Conservation (phyloP, 2,113 vertebrate species). For the Tychaedon coryphoeus region DNA sequence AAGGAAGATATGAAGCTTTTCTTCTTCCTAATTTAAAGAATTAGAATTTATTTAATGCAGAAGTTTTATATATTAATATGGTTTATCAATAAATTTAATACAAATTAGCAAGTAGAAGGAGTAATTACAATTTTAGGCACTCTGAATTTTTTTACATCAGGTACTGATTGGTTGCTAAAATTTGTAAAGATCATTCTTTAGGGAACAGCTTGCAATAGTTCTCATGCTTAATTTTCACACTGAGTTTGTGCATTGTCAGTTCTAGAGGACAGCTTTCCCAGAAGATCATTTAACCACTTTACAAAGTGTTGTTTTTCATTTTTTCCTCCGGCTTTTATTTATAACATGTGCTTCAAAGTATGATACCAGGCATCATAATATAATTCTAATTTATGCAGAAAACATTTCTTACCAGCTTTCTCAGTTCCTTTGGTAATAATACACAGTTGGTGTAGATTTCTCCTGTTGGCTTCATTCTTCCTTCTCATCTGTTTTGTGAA, state of each 20-base stretch:
- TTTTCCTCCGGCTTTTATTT: slow-evolving; percentile 45
- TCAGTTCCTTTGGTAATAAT: slow-evolving; percentile 41
- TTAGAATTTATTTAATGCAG: neutral
- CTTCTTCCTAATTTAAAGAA: neutral
- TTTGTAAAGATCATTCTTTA: neutral
- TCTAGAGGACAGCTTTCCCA: slow-evolving; percentile 7
- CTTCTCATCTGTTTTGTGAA: slow-evolving; percentile 18
- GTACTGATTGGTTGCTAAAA: neutral
- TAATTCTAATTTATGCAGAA: slow-evolving; percentile 47
- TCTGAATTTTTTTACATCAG: neutral
- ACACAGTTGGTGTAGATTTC: slow-evolving; percentile 27
- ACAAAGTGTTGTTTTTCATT: slow-evolving; percentile 10
- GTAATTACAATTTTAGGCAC: neutral
- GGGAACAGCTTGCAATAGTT: neutral
- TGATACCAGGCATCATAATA: slow-evolving; percentile 11
- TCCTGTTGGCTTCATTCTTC: neutral
- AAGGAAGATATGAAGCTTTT: neutral
- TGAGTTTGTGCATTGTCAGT: neutral
- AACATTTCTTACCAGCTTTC: slow-evolving; percentile 5
- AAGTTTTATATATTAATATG: neutral
- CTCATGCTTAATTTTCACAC: neutral
- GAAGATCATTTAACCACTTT: slow-evolving; percentile 36
- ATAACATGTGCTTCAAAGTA: slow-evolving; percentile 25
- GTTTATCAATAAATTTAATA: neutral
- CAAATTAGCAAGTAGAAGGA: neutral